phyloP scores from a whole-genome alignment of 92 coral and sea anemone genomes.

The Phymanthus crucifer region DNA sequence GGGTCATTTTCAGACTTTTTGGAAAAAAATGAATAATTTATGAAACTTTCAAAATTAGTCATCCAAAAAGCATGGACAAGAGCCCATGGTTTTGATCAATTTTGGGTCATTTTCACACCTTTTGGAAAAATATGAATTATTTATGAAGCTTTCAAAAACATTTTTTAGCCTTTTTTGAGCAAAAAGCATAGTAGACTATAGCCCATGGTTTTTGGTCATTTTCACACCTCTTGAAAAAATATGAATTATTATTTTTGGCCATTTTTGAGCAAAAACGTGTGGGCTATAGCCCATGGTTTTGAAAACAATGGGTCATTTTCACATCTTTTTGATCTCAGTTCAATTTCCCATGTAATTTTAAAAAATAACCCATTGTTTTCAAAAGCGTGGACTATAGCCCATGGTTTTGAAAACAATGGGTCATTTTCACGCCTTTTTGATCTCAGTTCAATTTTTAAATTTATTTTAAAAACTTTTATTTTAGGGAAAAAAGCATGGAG shows the following conservation, averaged over 20 bases:
- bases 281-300: neutral
- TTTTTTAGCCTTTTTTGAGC: neutral
- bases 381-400: too few relatives aligned
- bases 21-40: too few relatives aligned
- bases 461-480: too few relatives aligned
- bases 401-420: too few relatives aligned
- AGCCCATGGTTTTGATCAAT: neutral
- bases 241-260: neutral
- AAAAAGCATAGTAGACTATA: neutral
- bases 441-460: too few relatives aligned
- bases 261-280: neutral
- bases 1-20: too few relatives aligned
- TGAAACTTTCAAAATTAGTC: neutral
- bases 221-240: neutral
- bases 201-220: neutral
- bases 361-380: too few relatives aligned
- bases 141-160: neutral
- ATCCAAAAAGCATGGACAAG: neutral
- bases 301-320: too few relatives aligned
- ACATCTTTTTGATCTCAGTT: too few relatives aligned
- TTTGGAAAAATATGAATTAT: neutral
- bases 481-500: neutral
- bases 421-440: neutral
- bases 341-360: too few relatives aligned
- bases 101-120: constrained; percentile 9